Evolutionary conservation across 1,140 invertebrate genomes (phyloP).

Genomic region (Daktulosphaira vitifoliae): DNA sequence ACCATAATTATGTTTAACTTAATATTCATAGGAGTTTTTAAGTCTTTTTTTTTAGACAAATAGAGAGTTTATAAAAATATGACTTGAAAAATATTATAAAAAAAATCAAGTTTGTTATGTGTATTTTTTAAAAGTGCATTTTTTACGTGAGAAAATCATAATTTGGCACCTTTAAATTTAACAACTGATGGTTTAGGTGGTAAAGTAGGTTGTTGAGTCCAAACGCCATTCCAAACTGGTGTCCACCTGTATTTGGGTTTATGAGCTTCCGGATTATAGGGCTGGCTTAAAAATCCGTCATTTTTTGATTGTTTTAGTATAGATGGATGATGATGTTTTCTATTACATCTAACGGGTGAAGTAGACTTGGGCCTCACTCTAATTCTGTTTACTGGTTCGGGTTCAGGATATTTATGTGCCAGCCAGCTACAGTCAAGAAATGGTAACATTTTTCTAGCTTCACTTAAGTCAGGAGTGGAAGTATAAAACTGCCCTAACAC

Average conservation of each 20-base stretch:
- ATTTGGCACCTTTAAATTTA: slow-evolving; percentile 63
- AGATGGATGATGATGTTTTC: slow-evolving; percentile 44
- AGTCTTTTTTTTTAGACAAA: background rate
- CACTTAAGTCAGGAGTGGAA: slow-evolving; percentile 66
- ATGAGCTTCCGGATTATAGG: slow-evolving; percentile 64
- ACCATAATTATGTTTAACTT: too few relatives aligned
- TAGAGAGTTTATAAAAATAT: background rate
- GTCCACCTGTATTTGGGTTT: slow-evolving; percentile 66
- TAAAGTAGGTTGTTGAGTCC: slow-evolving; percentile 30
- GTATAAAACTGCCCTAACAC: slow-evolving; percentile 66
- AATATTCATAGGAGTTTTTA: too few relatives aligned
- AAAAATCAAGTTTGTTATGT: too few relatives aligned
- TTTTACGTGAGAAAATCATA: background rate
- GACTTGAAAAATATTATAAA: background rate
- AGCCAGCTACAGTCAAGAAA: slow-evolving; percentile 67
- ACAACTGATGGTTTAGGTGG: slow-evolving; percentile 53
- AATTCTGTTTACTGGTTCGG: slow-evolving; percentile 41
- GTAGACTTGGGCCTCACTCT: slow-evolving; percentile 44
- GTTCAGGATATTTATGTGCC: slow-evolving; percentile 58
- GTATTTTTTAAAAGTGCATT: too few relatives aligned
- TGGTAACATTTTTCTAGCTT: slow-evolving; percentile 64
- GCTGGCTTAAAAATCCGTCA: slow-evolving; percentile 57
- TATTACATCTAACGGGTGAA: slow-evolving; percentile 43
- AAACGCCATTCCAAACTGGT: slow-evolving; percentile 43
- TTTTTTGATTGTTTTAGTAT: slow-evolving; percentile 52